Conservation (phyloP, 2,113 vertebrate genomes). For the Ictidomys tridecemlineatus region DNA sequence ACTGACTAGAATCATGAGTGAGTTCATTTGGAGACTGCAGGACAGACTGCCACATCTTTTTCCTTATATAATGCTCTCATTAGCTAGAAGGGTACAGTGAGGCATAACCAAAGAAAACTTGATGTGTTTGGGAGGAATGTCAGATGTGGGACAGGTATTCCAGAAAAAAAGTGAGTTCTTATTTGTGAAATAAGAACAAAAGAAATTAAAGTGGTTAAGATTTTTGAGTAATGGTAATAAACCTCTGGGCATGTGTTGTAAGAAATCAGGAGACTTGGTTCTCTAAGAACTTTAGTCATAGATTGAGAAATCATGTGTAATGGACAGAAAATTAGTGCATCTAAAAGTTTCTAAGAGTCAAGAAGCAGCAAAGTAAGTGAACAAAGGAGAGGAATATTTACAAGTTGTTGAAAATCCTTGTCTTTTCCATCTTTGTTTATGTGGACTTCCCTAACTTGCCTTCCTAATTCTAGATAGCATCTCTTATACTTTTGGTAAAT, state of each 20-base stretch:
- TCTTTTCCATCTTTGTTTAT: background rate
- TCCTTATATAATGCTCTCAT: background rate
- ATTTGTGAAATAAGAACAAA: background rate
- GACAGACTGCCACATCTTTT: background rate
- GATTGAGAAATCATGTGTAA: background rate
- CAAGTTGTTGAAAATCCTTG: background rate
- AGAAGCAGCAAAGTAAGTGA: background rate
- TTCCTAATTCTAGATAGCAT: background rate
- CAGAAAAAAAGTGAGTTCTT: background rate
- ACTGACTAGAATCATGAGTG: background rate
- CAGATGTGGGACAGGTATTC: background rate
- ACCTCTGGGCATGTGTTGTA: background rate
- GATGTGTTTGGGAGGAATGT: background rate
- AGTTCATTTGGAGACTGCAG: background rate
- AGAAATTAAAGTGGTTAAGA: background rate
- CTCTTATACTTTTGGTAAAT: background rate
- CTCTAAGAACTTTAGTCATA: background rate
- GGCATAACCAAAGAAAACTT: background rate
- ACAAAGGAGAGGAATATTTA: background rate
- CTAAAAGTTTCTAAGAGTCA: background rate
- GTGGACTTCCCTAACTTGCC: background rate
- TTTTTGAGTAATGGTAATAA: conserved; percentile 2
- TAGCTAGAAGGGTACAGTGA: background rate
- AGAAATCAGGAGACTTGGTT: background rate
- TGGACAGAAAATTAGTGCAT: background rate